Conservation (phyloP, 2,797 vertebrate species). For the Alfaro cultratus region DNA sequence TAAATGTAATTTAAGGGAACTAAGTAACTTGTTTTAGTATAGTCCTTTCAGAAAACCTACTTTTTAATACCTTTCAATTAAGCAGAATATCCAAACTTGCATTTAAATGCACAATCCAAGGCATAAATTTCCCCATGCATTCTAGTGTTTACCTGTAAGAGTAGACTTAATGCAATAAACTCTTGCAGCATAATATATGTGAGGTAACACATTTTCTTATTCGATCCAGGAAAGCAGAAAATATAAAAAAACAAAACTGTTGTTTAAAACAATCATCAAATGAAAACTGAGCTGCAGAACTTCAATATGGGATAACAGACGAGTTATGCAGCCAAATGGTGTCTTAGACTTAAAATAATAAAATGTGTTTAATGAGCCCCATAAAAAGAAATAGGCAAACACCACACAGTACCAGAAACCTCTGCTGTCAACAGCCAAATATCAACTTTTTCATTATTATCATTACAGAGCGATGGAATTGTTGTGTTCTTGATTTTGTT, state of each 20-base stretch:
- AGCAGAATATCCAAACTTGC: not conserved
- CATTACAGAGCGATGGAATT: not conserved
- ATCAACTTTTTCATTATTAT: too few species aligned
- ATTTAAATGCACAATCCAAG: not conserved
- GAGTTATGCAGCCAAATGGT: not conserved
- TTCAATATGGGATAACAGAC: not conserved
- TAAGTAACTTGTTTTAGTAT: not conserved
- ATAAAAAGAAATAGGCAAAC: not conserved
- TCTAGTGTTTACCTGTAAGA: not conserved
- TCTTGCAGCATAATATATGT: not conserved
- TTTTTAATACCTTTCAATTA: not conserved
- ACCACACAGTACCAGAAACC: not conserved
- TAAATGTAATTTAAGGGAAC: not conserved
- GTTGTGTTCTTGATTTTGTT: not conserved
- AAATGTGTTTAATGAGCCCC: not conserved
- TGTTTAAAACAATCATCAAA: not conserved
- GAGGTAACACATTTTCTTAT: not conserved
- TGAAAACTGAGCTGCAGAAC: not conserved
- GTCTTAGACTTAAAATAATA: not conserved
- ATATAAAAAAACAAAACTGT: not conserved
- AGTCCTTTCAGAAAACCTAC: not conserved
- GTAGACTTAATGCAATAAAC: not conserved
- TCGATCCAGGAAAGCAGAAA: not conserved
- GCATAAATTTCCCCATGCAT: not conserved
- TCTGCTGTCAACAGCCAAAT: not conserved